Base-by-base conservation (phyloP, 2,797 vertebrate genomes). In the Cuniculus paca region DNA sequence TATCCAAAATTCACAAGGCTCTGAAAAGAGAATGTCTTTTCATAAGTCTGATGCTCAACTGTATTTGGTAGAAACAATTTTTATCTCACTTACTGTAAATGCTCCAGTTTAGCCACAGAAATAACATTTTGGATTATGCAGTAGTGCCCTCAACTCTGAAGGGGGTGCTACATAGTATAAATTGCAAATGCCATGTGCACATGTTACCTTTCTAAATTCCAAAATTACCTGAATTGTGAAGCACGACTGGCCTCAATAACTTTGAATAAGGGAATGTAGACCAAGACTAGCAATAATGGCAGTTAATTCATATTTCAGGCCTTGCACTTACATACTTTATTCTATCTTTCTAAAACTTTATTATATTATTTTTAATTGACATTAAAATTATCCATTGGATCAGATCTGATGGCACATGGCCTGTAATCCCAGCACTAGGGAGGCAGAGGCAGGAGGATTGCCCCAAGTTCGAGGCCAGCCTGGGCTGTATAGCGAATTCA, bases 21-120 rank as follows among this genome's bases (percentile, higher is more conserved):
- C 9, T 61, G 12, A 80, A 77, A 91, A 60, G 20, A 36, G 1
- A 63, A 52, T 19, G 45, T 70, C 13, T 56, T 52, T 87, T 78
- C 19, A 11, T 91, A 75, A 78, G 36, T 93, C 72, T 90, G n/a
- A 68, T 93, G 77, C 48, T 63, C 56, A 91, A 75, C 77, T 31
- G 94, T 36, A 72, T 28, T 63, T 61, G 9, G 24, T 60, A 16
- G 56, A 56, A 79, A 92, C 56, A 48, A 52, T 88, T 50, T 65
- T 87, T 80, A 52, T 77, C 34, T 84, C 24, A 45, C 52, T 87
- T 61, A 93, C 48, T 84, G 22, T 72, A 42, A 82, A 78, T 58
- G 28, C 80, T 31, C 75, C 65, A 92, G 45, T 82, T 95, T 96
- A 96, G 36, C 28, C 60, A 50, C 22, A 36, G 42, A 68, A 89